phyloP scores from a whole-genome alignment of 2,888 invertebrate species.

The Homarus gammarus region DNA sequence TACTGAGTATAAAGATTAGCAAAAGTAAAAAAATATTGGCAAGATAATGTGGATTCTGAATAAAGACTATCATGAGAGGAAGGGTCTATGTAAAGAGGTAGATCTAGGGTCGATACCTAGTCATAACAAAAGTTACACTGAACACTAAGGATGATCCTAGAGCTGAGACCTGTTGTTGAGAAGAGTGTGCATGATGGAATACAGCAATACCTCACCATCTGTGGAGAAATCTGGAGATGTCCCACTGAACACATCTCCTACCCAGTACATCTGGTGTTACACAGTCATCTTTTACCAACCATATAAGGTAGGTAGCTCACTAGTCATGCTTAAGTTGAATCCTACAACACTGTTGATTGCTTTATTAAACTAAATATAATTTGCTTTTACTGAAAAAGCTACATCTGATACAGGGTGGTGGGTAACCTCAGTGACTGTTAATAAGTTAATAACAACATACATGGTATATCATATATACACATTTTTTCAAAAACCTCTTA shows the following conservation, averaged over 20 bases:
- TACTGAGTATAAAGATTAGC: not conserved
- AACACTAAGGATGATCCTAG: conserved; percentile 66
- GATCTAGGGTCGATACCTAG: conserved; percentile 59
- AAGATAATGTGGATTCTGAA: conserved; percentile 19
- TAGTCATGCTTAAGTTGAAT: conserved; percentile 63
- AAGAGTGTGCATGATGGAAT: conserved; percentile 40
- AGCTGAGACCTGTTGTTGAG: conserved; percentile 59
- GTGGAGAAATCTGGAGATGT: conserved; percentile 38
- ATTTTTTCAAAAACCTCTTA: conserved; percentile 36
- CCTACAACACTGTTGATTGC: conserved; percentile 49
- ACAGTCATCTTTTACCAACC: conserved; percentile 34
- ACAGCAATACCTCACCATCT: conserved; percentile 45
- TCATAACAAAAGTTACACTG: conserved; percentile 62
- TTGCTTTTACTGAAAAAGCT: conserved; percentile 42
- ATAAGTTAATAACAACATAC: conserved; percentile 69
- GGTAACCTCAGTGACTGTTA: conserved; percentile 61
- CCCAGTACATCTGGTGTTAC: conserved; percentile 34
- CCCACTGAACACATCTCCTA: conserved; percentile 31
- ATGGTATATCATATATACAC: conserved; percentile 64
- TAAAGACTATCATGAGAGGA: conserved; percentile 36
- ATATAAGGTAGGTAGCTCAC: conserved; percentile 27
- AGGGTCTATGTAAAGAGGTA: conserved; percentile 46
- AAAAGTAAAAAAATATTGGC: not conserved
- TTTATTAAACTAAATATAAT: conserved; percentile 57
- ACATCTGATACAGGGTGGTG: conserved; percentile 52